A percentile compares a stretch with the other conserved stretches of the same genome.
Evolutionary conservation across 2,113 vertebrate species (phyloP).

Genomic region (Choloepus hoffmanni): DNA sequence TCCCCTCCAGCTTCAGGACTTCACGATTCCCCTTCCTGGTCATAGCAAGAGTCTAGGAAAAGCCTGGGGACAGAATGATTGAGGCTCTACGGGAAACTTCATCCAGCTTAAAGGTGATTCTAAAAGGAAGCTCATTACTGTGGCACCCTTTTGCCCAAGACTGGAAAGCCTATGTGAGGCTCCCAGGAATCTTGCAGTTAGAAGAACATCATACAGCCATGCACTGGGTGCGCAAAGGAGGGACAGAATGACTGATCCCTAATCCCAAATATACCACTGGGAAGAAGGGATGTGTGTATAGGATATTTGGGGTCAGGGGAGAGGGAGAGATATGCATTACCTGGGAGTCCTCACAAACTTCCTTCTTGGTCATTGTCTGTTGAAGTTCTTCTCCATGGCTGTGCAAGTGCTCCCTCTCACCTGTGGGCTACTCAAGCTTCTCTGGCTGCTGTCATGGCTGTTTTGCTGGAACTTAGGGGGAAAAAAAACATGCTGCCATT

Average conservation of each 20-base stretch:
- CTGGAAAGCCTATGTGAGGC: neutral
- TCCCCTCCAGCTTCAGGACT: neutral
- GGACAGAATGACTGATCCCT: neutral
- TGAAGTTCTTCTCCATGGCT: slow-evolving; percentile 12
- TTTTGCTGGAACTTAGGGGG: neutral
- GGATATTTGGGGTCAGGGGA: neutral
- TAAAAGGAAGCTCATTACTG: slow-evolving; percentile 13
- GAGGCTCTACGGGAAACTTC: neutral
- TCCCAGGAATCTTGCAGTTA: neutral
- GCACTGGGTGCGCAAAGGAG: neutral
- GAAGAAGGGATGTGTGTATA: neutral
- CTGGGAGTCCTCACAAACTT: neutral
- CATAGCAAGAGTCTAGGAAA: neutral
- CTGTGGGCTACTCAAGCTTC: neutral
- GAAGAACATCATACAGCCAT: slow-evolving; percentile 2
- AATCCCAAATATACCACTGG: neutral
- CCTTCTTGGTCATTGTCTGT: neutral
- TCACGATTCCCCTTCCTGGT: neutral
- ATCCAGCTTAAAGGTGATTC: neutral
- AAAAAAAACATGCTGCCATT: neutral
- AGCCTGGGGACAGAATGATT: neutral
- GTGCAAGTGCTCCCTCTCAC: neutral
- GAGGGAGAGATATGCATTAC: neutral
- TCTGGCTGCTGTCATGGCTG: neutral
- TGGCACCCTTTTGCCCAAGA: neutral